Percentiles rank a stretch among this genome's conserved stretches.
phyloP scores from a whole-genome alignment of 2,113 vertebrate genomes.

The Saccopteryx leptura region DNA sequence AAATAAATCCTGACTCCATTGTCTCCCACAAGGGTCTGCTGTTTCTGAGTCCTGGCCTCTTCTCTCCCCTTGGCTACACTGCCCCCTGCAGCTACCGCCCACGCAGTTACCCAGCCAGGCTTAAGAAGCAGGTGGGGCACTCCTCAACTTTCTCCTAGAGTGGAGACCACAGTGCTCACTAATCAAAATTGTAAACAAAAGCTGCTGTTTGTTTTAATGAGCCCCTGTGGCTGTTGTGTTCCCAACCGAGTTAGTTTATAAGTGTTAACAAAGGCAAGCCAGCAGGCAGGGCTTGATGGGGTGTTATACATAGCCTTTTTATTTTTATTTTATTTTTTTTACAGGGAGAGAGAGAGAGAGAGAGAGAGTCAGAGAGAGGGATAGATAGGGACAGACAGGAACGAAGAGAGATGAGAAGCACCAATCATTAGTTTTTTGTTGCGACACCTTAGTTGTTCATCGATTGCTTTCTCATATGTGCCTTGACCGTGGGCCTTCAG shows the following conservation, averaged over 20 bases:
- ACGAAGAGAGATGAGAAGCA: too few species aligned
- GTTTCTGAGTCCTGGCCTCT: background rate
- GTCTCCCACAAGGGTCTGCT: background rate
- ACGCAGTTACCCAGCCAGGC: background rate
- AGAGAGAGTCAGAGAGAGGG: too few species aligned
- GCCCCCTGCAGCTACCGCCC: background rate
- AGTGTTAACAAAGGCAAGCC: background rate
- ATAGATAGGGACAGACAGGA: too few species aligned
- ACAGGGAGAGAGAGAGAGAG: too few species aligned
- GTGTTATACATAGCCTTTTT: background rate
- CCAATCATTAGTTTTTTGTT: too few species aligned
- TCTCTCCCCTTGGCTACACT: background rate
- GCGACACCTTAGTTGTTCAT: too few species aligned
- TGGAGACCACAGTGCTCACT: rapidly evolving
- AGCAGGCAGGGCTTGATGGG: background rate
- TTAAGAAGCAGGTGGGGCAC: background rate
- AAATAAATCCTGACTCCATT: background rate
- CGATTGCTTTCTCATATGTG: too few species aligned
- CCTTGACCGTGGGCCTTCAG: too few species aligned
- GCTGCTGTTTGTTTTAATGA: background rate
- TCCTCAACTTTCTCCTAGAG: background rate
- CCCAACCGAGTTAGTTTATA: background rate
- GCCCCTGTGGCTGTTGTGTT: background rate
- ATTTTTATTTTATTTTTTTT: too few species aligned
- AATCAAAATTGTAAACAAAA: background rate